Conservation (phyloP, 2,113 vertebrate genomes). For the Odontesthes bonariensis region DNA sequence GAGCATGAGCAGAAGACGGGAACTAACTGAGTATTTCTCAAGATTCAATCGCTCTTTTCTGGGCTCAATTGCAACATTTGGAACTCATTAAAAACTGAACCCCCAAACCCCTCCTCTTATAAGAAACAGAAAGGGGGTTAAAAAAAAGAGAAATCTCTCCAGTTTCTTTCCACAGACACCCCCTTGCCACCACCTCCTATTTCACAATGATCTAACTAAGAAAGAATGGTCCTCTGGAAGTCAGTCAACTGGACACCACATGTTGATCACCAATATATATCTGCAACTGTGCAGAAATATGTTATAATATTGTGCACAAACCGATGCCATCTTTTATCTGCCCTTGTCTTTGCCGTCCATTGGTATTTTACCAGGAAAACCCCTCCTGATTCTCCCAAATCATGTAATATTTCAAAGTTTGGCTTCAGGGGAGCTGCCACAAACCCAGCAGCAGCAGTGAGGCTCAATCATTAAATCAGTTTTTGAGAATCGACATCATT, state of each 20-base stretch:
- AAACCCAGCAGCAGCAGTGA: conserved; percentile 35
- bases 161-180: conserved; percentile 84
- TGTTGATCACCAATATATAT: conserved; percentile 79
- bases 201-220: conserved; percentile 83
- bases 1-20: conserved; percentile 53
- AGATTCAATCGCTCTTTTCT: conserved; percentile 73
- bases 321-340: conserved; percentile 45
- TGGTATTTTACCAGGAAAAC: conserved; percentile 31
- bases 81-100: conserved; percentile 84
- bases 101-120: conserved; percentile 74
- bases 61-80: conserved; percentile 84
- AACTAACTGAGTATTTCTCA: conserved; percentile 72
- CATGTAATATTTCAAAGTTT: conserved; percentile 52
- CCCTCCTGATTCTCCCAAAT: conserved; percentile 31
- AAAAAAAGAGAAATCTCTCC: conserved; percentile 73
- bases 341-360: conserved; percentile 7
- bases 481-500: conserved; percentile 35
- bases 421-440: conserved; percentile 32
- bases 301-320: conserved; percentile 50
- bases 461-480: conserved; percentile 33
- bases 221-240: conserved; percentile 84
- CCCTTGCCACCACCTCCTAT: conserved; percentile 81
- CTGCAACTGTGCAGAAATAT: conserved; percentile 54
- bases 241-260: conserved; percentile 82
- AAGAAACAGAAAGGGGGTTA: conserved; percentile 73